A percentile compares a stretch with the other conserved stretches of the same genome.
Evolutionary conservation across 2,888 invertebrate genomes (phyloP).

Genomic region (Steromphala cineraria): DNA sequence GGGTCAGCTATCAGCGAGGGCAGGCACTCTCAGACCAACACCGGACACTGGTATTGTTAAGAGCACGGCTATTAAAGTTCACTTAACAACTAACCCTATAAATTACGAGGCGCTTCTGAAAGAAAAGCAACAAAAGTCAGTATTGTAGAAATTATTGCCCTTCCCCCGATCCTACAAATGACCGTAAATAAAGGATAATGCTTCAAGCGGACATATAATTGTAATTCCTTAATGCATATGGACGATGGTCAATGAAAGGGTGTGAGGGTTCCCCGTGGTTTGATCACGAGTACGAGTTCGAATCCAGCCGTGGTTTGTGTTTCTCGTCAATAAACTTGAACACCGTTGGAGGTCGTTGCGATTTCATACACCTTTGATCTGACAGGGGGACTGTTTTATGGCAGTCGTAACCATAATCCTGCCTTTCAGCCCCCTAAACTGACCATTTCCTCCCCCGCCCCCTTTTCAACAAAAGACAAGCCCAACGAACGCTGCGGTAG

Average conservation of each 20-base stretch:
- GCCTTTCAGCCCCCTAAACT: not conserved
- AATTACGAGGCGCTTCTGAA: not conserved
- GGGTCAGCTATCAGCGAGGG: no score
- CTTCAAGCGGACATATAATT: not conserved
- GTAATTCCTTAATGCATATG: slow-evolving; percentile 6
- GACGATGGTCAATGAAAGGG: not conserved
- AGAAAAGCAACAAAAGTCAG: not conserved
- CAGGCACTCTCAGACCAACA: no score
- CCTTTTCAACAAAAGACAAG: not conserved
- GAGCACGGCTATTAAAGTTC: no score
- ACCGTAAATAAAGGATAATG: slow-evolving; percentile 9
- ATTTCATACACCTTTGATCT: slow-evolving; percentile 4
- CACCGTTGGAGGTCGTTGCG: not conserved
- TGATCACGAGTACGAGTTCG: not conserved
- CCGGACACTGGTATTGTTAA: no score
- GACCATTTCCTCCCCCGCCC: not conserved
- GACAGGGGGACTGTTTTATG: slow-evolving; percentile 11
- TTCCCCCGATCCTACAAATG: not conserved
- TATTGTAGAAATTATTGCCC: not conserved
- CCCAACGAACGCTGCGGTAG: slow-evolving; percentile 2
- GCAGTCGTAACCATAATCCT: not conserved
- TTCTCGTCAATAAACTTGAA: not conserved
- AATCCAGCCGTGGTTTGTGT: not conserved
- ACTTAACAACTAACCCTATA: not conserved
- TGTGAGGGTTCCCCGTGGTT: not conserved